These are phyloP conservation scores for Lepidocyrtoides sp. DNA, from an alignment of 2,888 invertebrate species.

Conservation along the genomic window DNA sequence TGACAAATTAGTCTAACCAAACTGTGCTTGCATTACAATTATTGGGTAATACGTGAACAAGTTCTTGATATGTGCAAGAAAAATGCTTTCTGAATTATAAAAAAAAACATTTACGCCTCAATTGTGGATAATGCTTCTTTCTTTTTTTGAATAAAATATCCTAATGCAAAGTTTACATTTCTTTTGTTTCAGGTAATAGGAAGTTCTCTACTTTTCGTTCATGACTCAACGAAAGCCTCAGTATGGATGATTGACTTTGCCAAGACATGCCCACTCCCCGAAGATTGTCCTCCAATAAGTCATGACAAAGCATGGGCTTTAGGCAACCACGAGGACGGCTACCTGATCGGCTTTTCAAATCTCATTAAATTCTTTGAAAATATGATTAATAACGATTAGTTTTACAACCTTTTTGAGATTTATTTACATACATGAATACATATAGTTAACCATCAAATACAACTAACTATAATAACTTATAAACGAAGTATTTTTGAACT, in stretches of 20 bases:
- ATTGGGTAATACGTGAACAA: too few relatives aligned
- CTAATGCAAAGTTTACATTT: too few relatives aligned
- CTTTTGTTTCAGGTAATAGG: constrained; percentile 91
- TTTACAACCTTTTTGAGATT: constrained; percentile 49
- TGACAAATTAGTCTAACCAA: too few relatives aligned
- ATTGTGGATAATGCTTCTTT: too few relatives aligned
- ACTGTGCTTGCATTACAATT: too few relatives aligned
- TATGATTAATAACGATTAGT: constrained; percentile 65
- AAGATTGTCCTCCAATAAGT: constrained; percentile 90
- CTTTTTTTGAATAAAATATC: background rate
- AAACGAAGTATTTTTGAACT: constrained; percentile 73
- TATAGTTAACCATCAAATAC: constrained; percentile 56
- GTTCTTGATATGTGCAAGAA: too few relatives aligned
- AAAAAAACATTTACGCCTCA: too few relatives aligned
- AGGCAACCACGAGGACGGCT: constrained; percentile 98
- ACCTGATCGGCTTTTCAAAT: constrained; percentile 96
- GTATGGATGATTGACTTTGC: constrained; percentile 98
- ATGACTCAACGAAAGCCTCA: constrained; percentile 95
- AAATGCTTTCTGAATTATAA: too few relatives aligned
- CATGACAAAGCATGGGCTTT: constrained; percentile 95
- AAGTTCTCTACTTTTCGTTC: constrained; percentile 97
- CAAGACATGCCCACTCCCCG: constrained; percentile 95
- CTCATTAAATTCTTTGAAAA: constrained; percentile 92
- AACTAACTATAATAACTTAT: constrained; percentile 68
- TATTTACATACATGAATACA: constrained; percentile 49